These are phyloP conservation scores for Campylorhamphus procurvoides DNA, from an alignment of 2,113 vertebrate genomes.

Conservation along the genomic window DNA sequence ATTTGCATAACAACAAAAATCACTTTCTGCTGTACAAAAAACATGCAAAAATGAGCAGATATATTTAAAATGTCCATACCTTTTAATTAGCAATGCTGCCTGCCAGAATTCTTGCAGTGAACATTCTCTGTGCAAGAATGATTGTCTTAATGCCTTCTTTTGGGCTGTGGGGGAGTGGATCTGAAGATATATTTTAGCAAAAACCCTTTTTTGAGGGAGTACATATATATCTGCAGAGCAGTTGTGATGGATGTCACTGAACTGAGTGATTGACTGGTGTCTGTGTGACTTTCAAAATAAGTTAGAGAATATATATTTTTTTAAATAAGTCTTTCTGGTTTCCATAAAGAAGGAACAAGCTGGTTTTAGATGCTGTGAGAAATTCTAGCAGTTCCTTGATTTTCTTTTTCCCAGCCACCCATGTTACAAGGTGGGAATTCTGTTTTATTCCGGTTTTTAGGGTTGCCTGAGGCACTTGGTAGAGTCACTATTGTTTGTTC, in stretches of 20 bases:
- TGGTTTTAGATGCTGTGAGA: neutral
- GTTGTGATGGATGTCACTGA: neutral
- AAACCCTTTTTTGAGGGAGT: neutral
- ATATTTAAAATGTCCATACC: neutral
- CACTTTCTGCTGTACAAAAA: neutral
- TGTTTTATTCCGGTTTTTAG: neutral
- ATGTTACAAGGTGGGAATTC: neutral
- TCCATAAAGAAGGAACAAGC: neutral
- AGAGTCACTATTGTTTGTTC: neutral
- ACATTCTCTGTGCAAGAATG: neutral
- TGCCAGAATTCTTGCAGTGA: neutral
- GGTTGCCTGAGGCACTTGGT: neutral
- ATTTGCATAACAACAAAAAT: neutral
- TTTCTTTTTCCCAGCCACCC: neutral
- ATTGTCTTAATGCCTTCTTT: neutral
- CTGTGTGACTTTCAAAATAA: neutral
- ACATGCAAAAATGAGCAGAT: neutral
- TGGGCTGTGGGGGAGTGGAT: neutral
- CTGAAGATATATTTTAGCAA: neutral
- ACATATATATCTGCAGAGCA: neutral
- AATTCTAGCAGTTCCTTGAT: neutral
- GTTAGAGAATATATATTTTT: neutral
- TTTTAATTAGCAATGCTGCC: neutral
- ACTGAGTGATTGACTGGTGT: neutral
- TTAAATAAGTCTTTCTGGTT: neutral